Percentiles rank a stretch among this genome's conserved stretches.
Evolutionary conservation across 2,113 vertebrate genomes (phyloP).

Genomic region (Prochilodus magdalenae): DNA sequence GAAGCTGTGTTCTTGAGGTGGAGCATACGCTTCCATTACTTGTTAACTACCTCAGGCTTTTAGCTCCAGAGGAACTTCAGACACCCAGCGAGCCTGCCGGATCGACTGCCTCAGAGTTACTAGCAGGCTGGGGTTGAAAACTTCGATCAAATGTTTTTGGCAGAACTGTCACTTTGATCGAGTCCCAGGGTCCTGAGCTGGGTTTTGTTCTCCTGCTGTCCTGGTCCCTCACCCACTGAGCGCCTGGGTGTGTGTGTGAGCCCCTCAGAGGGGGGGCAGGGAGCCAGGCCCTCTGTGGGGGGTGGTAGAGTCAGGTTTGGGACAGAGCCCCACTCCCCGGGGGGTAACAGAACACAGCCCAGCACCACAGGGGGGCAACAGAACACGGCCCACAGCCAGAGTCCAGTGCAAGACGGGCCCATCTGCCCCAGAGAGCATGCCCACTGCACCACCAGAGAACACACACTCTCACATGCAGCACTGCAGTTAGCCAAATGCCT

Average conservation of each 20-base stretch:
- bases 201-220: conserved; percentile 35
- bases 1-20: no score
- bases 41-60: no score
- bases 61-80: no score
- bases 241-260: conserved; percentile 19
- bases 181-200: not conserved
- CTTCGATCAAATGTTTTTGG: no score
- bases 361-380: conserved; percentile 51
- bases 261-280: conserved; percentile 41
- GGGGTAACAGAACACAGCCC: conserved; percentile 50
- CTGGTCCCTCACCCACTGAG: conserved; percentile 22
- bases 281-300: conserved; percentile 39
- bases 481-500: not conserved
- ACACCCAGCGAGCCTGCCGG: no score
- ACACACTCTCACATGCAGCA: conserved; percentile 30
- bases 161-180: not conserved
- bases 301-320: conserved; percentile 47
- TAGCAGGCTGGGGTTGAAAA: no score
- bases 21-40: no score
- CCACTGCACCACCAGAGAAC: conserved; percentile 22
- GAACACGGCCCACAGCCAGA: conserved; percentile 53
- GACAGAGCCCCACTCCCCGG: conserved; percentile 44
- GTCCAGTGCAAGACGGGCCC: conserved; percentile 60
- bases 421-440: conserved; percentile 57
- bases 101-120: no score